A percentile compares a stretch with the other conserved stretches of the same genome.
These are phyloP conservation scores for Diorhabda sublineata DNA, from an alignment of 1,140 invertebrate species.

Conservation along the genomic window DNA sequence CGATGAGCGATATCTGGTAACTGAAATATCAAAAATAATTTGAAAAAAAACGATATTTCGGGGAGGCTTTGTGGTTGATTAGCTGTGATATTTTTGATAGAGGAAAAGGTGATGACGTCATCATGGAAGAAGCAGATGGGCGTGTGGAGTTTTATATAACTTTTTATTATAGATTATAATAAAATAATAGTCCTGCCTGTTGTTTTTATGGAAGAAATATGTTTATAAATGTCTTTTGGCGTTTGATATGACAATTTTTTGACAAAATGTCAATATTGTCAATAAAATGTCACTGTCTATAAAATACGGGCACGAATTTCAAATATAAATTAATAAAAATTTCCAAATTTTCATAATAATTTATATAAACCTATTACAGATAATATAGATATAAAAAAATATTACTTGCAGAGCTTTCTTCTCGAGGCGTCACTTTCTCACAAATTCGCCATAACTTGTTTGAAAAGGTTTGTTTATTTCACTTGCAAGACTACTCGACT, in stretches of 20 bases:
- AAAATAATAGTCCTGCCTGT: constrained; percentile 8
- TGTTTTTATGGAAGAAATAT: constrained; percentile 8
- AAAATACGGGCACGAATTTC: constrained; percentile 12
- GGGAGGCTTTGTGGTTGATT: neutral
- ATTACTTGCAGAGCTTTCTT: constrained; percentile 4
- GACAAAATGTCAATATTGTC: constrained; percentile 21
- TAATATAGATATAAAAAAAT: neutral
- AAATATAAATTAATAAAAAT: constrained; percentile 12
- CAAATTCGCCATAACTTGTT: constrained; percentile 13
- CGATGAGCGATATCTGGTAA: neutral
- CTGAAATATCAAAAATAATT: neutral
- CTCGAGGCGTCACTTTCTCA: constrained; percentile 7
- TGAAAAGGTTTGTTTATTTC: neutral
- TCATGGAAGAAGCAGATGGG: constrained; percentile 25
- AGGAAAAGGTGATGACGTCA: constrained; percentile 27
- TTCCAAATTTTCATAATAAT: neutral
- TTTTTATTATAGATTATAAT: constrained; percentile 8
- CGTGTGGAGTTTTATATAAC: constrained; percentile 15
- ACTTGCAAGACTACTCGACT: neutral
- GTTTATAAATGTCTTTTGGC: constrained; percentile 17
- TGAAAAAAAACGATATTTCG: neutral
- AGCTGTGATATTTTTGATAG: constrained; percentile 19
- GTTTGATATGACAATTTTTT: constrained; percentile 18
- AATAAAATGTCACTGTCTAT: constrained; percentile 19
- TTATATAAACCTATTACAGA: neutral